phyloP scores from a whole-genome alignment of 1,140 invertebrate genomes.

The Rhyacophila brunnea region DNA sequence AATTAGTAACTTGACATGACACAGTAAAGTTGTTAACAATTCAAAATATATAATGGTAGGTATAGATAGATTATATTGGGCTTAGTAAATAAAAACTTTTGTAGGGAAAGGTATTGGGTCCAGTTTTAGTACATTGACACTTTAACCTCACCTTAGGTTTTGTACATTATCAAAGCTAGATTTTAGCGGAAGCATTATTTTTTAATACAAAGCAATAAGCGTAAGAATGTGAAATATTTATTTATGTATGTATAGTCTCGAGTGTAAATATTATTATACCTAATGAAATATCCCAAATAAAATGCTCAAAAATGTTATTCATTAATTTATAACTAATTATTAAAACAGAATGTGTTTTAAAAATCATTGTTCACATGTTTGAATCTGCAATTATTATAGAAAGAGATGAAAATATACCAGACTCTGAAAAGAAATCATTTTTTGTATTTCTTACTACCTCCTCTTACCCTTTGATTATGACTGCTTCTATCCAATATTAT shows the following conservation, averaged over 20 bases:
- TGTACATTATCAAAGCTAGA: slow-evolving; percentile 1
- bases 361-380: neutral
- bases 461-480: no score
- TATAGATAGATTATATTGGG: no score
- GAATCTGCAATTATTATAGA: neutral
- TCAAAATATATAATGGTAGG: no score
- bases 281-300: neutral
- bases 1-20: no score
- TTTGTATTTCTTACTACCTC: no score
- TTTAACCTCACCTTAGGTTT: neutral
- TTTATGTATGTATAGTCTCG: neutral
- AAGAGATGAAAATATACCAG: neutral
- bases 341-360: neutral
- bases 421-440: no score
- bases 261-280: slow-evolving; percentile 1
- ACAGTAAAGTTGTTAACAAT: no score
- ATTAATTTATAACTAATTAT: slow-evolving; percentile 1
- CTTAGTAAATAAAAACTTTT: no score
- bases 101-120: neutral
- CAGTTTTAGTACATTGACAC: neutral
- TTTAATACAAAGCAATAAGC: neutral
- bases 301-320: slow-evolving; percentile 1
- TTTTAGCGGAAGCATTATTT: neutral
- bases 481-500: no score
- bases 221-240: no score